Conservation (phyloP, 2,113 vertebrate genomes). For the Nerophis lumbriciformis region DNA sequence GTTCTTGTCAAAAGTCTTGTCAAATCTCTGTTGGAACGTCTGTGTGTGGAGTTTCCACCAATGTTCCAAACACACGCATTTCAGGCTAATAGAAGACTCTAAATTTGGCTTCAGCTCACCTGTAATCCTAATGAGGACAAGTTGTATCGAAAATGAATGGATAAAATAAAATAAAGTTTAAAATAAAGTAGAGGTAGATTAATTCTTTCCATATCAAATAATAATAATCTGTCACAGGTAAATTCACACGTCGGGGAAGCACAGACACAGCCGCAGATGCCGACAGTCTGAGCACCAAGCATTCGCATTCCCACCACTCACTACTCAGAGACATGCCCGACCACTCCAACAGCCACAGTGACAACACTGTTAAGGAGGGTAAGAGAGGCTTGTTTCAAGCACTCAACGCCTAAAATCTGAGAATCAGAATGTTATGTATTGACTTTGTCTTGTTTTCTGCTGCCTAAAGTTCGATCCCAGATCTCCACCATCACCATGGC, state of each 20-base stretch:
- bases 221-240: slow-evolving; percentile 69
- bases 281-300: slow-evolving; percentile 86
- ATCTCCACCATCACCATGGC: slow-evolving; percentile 99
- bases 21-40: too few species aligned
- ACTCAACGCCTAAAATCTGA: not conserved
- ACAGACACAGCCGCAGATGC: slow-evolving; percentile 88
- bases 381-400: slow-evolving; percentile 2
- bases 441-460: not conserved
- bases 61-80: too few species aligned
- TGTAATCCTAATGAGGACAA: too few species aligned
- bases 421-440: not conserved
- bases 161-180: too few species aligned
- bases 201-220: too few species aligned
- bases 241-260: slow-evolving; percentile 89
- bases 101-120: too few species aligned
- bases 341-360: slow-evolving; percentile 93
- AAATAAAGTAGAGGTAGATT: too few species aligned
- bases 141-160: too few species aligned
- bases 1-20: too few species aligned
- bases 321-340: slow-evolving; percentile 87
- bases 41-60: too few species aligned
- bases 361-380: slow-evolving; percentile 90
- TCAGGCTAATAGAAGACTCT: too few species aligned
- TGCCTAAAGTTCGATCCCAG: slow-evolving; percentile 85
- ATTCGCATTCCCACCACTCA: slow-evolving; percentile 92